Evolutionary conservation across 2,113 vertebrate species (phyloP).

Genomic region (Solenodon paradoxus): DNA sequence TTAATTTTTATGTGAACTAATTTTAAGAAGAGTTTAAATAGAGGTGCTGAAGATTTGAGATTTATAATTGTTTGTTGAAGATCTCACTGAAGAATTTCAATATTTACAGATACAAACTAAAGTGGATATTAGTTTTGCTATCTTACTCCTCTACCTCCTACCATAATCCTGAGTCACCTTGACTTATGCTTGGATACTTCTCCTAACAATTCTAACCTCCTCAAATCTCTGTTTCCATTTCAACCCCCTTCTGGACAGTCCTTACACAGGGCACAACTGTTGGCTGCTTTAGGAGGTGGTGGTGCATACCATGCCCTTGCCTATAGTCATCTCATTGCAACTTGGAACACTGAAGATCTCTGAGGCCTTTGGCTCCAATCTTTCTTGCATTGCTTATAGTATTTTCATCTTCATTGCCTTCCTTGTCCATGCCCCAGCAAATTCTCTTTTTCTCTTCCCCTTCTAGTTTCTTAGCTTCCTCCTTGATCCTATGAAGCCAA

Average conservation of each 20-base stretch:
- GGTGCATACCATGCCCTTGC: too few species aligned
- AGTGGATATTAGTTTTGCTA: background rate
- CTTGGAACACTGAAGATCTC: background rate
- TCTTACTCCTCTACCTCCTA: background rate
- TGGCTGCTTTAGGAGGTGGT: background rate
- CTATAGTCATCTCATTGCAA: background rate
- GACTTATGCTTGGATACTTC: background rate
- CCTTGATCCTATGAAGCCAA: background rate
- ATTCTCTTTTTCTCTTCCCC: background rate
- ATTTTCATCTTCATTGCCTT: background rate
- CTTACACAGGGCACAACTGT: too few species aligned
- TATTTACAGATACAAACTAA: background rate
- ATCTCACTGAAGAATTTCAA: background rate
- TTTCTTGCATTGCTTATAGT: background rate
- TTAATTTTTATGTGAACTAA: background rate
- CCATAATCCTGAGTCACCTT: background rate
- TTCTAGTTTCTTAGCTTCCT: background rate
- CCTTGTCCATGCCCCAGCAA: background rate
- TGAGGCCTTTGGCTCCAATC: background rate
- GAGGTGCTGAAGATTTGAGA: background rate
- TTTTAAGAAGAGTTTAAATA: background rate
- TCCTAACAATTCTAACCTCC: background rate
- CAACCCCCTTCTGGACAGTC: background rate
- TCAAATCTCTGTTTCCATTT: background rate
- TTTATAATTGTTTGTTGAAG: background rate